These are phyloP conservation scores for Phalloptychus januarius DNA, from an alignment of 2,797 vertebrate species.

Conservation along the genomic window DNA sequence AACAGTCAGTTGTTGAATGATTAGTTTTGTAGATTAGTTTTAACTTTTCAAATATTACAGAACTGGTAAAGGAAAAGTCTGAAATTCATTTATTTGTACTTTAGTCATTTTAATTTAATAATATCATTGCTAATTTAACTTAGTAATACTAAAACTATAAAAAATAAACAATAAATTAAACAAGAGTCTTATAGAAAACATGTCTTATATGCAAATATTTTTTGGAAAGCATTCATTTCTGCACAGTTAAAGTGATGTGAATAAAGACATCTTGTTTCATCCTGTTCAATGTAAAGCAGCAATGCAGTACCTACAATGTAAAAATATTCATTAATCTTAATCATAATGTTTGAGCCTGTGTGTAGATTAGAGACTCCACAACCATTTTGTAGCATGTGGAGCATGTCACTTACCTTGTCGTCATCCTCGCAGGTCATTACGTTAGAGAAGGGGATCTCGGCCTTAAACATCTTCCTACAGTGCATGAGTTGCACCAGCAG, in stretches of 20 bases:
- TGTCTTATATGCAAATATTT: neutral
- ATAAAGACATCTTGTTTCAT: neutral
- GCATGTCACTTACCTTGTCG: constrained; percentile 85
- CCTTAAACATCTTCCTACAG: constrained; percentile 97
- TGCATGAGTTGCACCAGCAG: constrained; percentile 96
- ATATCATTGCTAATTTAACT: neutral
- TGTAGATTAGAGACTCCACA: constrained; percentile 53
- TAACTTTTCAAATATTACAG: neutral
- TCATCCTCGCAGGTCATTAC: constrained; percentile 98
- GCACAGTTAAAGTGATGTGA: neutral
- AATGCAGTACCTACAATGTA: neutral
- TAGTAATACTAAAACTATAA: neutral
- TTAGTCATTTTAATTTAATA: neutral
- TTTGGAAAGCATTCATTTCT: neutral
- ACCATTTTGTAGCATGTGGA: constrained; percentile 36
- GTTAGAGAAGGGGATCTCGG: constrained; percentile 96
- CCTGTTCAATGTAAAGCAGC: neutral
- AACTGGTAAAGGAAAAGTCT: neutral
- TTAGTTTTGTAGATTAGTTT: neutral
- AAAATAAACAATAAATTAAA: neutral
- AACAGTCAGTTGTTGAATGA: neutral
- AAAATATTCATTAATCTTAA: neutral
- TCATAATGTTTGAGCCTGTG: neutral
- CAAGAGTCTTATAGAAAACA: neutral
- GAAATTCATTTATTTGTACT: neutral